phyloP scores from a whole-genome alignment of 2,113 vertebrate genomes.

The Thermophis baileyi region DNA sequence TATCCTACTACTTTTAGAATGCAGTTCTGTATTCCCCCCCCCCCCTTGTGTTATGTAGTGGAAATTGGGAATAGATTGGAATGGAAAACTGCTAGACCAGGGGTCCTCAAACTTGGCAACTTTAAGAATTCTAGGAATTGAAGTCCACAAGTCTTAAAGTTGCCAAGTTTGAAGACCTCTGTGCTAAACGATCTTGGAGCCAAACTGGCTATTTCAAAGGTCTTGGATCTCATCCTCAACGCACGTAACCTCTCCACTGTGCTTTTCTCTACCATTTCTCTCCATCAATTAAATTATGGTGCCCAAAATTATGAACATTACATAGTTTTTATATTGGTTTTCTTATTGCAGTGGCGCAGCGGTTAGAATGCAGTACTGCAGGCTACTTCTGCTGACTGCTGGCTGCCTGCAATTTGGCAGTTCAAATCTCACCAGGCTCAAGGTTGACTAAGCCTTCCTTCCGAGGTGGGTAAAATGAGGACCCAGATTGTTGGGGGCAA shows the following conservation, averaged over 20 bases:
- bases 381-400: too few species aligned
- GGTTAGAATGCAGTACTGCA: too few species aligned
- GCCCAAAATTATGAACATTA: not conserved
- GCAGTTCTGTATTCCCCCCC: not conserved
- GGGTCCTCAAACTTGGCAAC: too few species aligned
- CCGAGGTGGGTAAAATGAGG: too few species aligned
- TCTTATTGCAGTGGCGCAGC: not conserved
- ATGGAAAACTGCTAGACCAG: not conserved
- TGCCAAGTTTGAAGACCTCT: too few species aligned
- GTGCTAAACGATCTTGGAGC: not conserved
- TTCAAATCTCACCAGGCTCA: too few species aligned
- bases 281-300: not conserved
- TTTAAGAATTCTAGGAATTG: too few species aligned
- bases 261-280: too few species aligned
- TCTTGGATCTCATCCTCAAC: not conserved
- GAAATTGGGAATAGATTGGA: not conserved
- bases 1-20: not conserved
- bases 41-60: not conserved
- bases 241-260: not conserved
- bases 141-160: too few species aligned
- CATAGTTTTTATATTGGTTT: not conserved
- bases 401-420: too few species aligned
- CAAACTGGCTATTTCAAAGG: not conserved
- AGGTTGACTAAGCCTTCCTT: too few species aligned
- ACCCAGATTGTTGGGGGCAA: too few species aligned